Percentiles rank a stretch among this genome's conserved stretches.
phyloP scores from a whole-genome alignment of 1,140 invertebrate genomes.

The Tetragnatha versicolor region DNA sequence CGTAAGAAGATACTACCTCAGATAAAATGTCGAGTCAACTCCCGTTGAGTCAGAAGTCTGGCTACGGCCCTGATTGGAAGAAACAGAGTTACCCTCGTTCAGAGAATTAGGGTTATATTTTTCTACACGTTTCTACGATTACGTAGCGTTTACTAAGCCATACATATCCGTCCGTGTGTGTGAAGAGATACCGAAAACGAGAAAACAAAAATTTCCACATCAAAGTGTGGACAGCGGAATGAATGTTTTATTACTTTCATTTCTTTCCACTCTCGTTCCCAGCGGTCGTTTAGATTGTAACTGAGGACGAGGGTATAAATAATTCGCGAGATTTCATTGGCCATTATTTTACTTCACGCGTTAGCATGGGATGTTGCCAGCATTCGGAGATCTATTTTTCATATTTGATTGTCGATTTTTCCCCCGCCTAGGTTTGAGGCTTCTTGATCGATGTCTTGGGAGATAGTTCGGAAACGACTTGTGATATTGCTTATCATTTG shows the following conservation, averaged over 20 bases:
- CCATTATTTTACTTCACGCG: slow-evolving; percentile 17
- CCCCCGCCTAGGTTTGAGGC: neutral
- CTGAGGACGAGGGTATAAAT: slow-evolving; percentile 3
- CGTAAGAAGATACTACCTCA: too few species aligned
- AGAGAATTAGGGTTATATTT: too few species aligned
- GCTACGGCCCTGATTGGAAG: too few species aligned
- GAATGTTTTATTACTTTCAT: slow-evolving; percentile 15
- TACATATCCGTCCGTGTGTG: too few species aligned
- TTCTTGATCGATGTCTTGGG: neutral
- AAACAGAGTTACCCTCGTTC: too few species aligned
- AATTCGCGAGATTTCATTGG: slow-evolving; percentile 18
- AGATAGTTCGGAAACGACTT: neutral
- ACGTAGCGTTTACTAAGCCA: too few species aligned
- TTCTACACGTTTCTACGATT: too few species aligned
- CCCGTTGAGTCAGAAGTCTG: too few species aligned
- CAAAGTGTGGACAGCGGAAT: neutral
- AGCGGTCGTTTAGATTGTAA: slow-evolving; percentile 22
- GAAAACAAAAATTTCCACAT: too few species aligned
- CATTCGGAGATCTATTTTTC: neutral
- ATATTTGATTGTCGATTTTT: slow-evolving; percentile 11
- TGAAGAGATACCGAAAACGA: neutral
- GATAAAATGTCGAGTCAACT: too few species aligned
- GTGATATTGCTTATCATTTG: slow-evolving; percentile 25
- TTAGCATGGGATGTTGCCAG: neutral
- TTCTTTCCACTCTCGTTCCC: neutral